Evolutionary conservation across 2,113 vertebrate species (phyloP).

Genomic region (Tricholaema leucomelas): DNA sequence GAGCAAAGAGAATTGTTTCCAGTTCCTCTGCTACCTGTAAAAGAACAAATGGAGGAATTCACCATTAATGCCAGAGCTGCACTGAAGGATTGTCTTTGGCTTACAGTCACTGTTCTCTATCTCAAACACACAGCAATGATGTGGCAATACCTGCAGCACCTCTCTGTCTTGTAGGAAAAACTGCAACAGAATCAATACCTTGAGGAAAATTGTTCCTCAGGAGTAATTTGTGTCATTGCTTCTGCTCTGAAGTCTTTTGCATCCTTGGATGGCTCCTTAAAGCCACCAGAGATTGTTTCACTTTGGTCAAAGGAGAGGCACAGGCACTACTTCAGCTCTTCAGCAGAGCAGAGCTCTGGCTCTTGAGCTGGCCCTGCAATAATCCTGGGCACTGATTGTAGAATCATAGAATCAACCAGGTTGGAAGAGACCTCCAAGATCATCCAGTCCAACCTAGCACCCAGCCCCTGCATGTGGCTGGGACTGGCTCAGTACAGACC

Average conservation of each 20-base stretch:
- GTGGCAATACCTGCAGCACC: not conserved
- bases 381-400: not conserved
- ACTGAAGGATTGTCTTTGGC: not conserved
- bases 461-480: not conserved
- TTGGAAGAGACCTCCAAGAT: too few relatives aligned
- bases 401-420: too few relatives aligned
- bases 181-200: not conserved
- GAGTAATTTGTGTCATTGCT: not conserved
- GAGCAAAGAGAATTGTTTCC: not conserved
- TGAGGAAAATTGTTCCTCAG: not conserved
- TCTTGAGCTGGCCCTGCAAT: not conserved
- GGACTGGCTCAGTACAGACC: not conserved
- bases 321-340: not conserved
- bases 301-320: not conserved
- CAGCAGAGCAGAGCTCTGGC: not conserved
- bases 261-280: not conserved
- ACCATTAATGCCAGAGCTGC: not conserved
- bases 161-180: not conserved
- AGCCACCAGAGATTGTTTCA: not conserved
- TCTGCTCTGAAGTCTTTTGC: not conserved
- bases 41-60: constrained; percentile 20
- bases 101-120: not conserved
- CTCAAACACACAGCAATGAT: rapidly evolving
- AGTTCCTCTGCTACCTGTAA: constrained; percentile 27
- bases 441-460: too few relatives aligned